A percentile compares a stretch with the other conserved stretches of the same genome.
Evolutionary conservation across 2,113 vertebrate species (phyloP).

Genomic region (Euleptes europaea): DNA sequence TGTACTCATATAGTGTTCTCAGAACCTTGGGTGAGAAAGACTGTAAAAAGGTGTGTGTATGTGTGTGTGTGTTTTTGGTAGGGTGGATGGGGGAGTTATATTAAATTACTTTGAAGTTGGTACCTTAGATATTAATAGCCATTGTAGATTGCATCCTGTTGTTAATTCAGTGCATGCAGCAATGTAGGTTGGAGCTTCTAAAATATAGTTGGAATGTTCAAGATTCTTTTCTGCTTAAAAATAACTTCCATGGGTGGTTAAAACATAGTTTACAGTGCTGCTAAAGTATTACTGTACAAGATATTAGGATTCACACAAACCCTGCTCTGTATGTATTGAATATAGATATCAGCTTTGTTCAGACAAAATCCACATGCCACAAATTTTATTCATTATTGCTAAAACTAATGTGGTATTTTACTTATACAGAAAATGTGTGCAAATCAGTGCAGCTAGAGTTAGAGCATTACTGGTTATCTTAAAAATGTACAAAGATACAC

Average conservation of each 20-base stretch:
- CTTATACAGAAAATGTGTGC: too few relatives aligned
- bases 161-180: not conserved
- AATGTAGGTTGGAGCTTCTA: conserved; percentile 21
- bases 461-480: not conserved
- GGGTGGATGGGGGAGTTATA: not conserved
- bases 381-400: not conserved
- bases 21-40: conserved; percentile 67
- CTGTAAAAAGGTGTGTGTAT: conserved; percentile 42
- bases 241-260: not conserved
- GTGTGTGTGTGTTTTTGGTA: too few relatives aligned
- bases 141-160: not conserved
- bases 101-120: not conserved
- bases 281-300: not conserved
- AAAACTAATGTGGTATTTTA: too few relatives aligned
- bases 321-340: not conserved
- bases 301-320: not conserved
- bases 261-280: not conserved
- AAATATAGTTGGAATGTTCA: conserved; percentile 1
- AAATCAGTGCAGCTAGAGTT: not conserved
- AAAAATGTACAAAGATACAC: not conserved
- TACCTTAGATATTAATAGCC: not conserved
- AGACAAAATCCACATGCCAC: not conserved
- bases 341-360: not conserved
- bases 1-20: conserved; percentile 69
- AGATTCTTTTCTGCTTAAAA: not conserved